Evolutionary conservation across 1,140 invertebrate species (phyloP).

Genomic region (Cylas formicarius): DNA sequence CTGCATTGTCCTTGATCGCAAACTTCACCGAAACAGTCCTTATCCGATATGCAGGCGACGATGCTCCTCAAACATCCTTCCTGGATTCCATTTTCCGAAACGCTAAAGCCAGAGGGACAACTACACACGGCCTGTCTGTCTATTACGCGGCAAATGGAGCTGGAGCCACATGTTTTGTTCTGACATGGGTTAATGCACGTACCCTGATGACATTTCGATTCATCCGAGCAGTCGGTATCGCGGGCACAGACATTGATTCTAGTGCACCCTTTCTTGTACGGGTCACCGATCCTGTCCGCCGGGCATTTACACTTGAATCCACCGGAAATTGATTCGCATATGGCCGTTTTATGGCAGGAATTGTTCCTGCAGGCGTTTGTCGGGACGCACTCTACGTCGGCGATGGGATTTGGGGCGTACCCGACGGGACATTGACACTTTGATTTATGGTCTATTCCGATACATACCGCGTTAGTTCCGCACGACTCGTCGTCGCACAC

Average conservation of each 20-base stretch:
- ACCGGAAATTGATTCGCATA: slow-evolving; percentile 58
- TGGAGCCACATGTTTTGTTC: slow-evolving; percentile 60
- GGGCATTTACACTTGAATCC: slow-evolving; percentile 71
- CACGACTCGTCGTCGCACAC: slow-evolving; percentile 76
- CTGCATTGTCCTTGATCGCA: slow-evolving; percentile 79
- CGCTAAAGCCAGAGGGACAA: slow-evolving; percentile 66
- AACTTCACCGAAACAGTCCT: slow-evolving; percentile 67
- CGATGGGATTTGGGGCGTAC: slow-evolving; percentile 66
- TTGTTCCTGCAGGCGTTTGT: slow-evolving; percentile 64
- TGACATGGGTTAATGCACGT: slow-evolving; percentile 72
- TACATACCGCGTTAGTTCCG: slow-evolving; percentile 79
- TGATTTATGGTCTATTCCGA: slow-evolving; percentile 73
- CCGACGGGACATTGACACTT: slow-evolving; percentile 78
- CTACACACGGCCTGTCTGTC: slow-evolving; percentile 67
- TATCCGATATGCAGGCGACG: slow-evolving; percentile 58
- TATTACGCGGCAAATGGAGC: slow-evolving; percentile 67
- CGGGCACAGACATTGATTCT: slow-evolving; percentile 63
- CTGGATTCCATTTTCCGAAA: slow-evolving; percentile 50
- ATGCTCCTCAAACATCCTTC: slow-evolving; percentile 66
- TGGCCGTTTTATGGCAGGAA: slow-evolving; percentile 72
- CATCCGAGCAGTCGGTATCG: slow-evolving; percentile 65
- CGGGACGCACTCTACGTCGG: slow-evolving; percentile 69
- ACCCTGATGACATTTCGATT: slow-evolving; percentile 64
- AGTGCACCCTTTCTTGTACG: slow-evolving; percentile 62
- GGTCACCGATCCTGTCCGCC: slow-evolving; percentile 66